These are phyloP conservation scores for Nasalis larvatus DNA, from an alignment of 2,113 vertebrate species.

Conservation along the genomic window DNA sequence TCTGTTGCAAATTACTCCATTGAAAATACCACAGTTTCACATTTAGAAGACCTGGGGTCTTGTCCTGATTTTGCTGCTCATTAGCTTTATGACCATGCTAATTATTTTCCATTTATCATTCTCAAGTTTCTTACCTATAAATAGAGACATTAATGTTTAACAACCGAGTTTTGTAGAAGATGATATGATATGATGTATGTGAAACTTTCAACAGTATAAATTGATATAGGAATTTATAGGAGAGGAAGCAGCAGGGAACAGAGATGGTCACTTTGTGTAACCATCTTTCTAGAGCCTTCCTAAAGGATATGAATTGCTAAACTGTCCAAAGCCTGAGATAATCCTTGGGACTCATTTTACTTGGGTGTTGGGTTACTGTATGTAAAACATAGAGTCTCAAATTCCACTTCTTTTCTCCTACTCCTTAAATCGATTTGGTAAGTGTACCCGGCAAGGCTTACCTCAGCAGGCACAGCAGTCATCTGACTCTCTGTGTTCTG, in stretches of 20 bases:
- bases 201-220: neutral
- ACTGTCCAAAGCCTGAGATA: neutral
- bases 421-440: neutral
- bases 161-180: neutral
- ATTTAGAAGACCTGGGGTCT: neutral
- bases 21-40: neutral
- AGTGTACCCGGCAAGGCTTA: neutral
- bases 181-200: neutral
- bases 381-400: neutral
- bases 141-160: neutral
- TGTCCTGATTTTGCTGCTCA: neutral
- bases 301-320: neutral
- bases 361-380: neutral
- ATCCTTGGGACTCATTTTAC: neutral
- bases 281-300: neutral
- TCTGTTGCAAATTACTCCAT: neutral
- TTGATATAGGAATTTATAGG: neutral
- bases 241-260: neutral
- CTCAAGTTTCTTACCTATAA: neutral
- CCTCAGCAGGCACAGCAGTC: neutral
- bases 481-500: neutral
- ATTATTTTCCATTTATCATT: conserved; percentile 16
- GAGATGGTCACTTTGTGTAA: neutral
- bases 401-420: neutral
- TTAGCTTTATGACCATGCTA: neutral